These are phyloP conservation scores for Chauna torquata DNA, from an alignment of 2,113 vertebrate species.

Conservation along the genomic window DNA sequence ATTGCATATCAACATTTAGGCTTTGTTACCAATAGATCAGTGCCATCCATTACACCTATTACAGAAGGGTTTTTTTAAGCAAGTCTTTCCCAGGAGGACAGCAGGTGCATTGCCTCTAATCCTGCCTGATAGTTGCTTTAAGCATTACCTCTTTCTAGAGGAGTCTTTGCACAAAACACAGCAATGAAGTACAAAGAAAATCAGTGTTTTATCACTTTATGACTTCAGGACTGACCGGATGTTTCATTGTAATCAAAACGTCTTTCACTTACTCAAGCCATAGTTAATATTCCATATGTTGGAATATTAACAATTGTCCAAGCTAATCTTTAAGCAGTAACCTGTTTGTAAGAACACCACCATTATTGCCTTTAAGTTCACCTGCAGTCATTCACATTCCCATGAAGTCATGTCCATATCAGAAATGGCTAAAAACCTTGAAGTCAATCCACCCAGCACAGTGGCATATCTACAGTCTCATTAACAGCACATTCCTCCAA, in stretches of 20 bases:
- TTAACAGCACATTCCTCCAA: background rate
- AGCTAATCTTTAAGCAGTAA: background rate
- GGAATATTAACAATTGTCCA: background rate
- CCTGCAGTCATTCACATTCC: background rate
- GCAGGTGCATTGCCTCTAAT: background rate
- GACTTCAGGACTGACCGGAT: background rate
- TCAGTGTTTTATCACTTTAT: fast-evolving
- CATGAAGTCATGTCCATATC: background rate
- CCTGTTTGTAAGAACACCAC: background rate
- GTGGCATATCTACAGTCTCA: fast-evolving
- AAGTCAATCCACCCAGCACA: background rate
- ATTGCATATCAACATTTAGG: no score
- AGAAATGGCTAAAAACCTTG: background rate
- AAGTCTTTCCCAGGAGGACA: background rate
- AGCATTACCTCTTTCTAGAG: background rate
- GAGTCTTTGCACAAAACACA: background rate
- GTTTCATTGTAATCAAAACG: no score
- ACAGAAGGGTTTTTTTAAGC: no score
- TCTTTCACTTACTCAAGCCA: background rate
- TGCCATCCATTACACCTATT: background rate
- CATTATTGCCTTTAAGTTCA: background rate
- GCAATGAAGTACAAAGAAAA: background rate
- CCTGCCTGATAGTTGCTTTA: background rate
- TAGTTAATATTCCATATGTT: background rate
- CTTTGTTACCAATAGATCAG: background rate